Base-by-base conservation (phyloP, 2,888 invertebrate genomes). In the Emesis furor region DNA sequence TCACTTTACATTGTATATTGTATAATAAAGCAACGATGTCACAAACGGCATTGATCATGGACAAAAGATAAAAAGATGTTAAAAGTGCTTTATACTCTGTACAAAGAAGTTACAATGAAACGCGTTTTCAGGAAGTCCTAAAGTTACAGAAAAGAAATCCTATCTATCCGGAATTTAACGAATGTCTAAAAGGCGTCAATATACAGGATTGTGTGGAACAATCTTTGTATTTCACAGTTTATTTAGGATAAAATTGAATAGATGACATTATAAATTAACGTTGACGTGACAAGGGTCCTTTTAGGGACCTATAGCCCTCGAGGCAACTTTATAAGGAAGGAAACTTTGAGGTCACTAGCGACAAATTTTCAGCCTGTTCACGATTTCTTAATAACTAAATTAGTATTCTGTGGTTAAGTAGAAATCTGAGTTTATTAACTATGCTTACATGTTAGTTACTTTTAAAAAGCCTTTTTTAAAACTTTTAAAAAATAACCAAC, bases 261-360 rank as follows among this genome's bases (percentile, higher is more conserved):
- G 69, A 76, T 69, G 69, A 76, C 51, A 55, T 42, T 17, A 51
- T 37, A 76, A 76, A 76, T 69, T 59, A 69, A 69, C 51, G 69
- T 55, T 69, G 76, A 76, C 76, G 67, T 76, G 76, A 69, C 76
- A 76, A 76, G 76, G 76, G 76, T 69, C 69, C 51, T 51, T 65
- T 67, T 35, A 67, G 24, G 39, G 37, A 51, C 55, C 65, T 46
- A 35, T 46, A 51, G 46, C 67, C 67, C 65, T 30, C 32, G 76
- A 30, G 55, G 55, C 76, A 69, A 59, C 51, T 30, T 30, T 55
- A 30, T 24, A 68, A 55, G 55, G 32, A 67, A 35, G 7, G 65
- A 67, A 69, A 76, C 51, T 76, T 68, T 51, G 39, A 46, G 68
- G 35, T 39, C 39, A 39, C 39, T 59, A 65, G 65, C 30, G 74